Base-by-base conservation (phyloP, 2,113 vertebrate species). In the Butorides virescens region DNA sequence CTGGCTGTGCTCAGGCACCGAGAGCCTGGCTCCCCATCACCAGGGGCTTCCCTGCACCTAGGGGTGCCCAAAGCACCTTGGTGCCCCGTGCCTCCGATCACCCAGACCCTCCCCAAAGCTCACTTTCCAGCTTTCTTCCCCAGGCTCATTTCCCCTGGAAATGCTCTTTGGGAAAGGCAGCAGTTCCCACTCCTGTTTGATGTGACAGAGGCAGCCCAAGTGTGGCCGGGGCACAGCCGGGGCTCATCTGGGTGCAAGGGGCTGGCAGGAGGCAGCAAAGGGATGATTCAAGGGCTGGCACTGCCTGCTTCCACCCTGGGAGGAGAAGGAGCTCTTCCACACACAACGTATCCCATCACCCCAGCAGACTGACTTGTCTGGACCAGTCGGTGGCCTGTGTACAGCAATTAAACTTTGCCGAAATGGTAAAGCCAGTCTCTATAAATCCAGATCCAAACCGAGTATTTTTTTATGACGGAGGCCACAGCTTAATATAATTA, bases 401-500 rank as follows among this genome's bases (percentile, higher is more conserved):
- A 72, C 80, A 77, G 93, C 98, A 98, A 97, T 98, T 98, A 98
- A 94, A 95, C 76, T 91, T 85, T n/a, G 8, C 90, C 85, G 10
- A 91, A 94, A 97, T 68, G 53, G 95, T 92, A 94, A 88, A 97
- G 86, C 68, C 79, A 47, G 86, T 94, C 96, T 76, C 94, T 71
- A 76, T 77, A 97, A 93, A 91, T 79, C 59, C 79, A 58, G 63
- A 94, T 96, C 95, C 95, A 97, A 95, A 94, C 47, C 4, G 10
- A 97, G 92, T 91, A 70, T 89, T 97, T 97, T 97, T 95, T 94
- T 95, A 97, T 97, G 96, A 95, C 13, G 44, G 90, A 98, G 97
- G 91, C 94, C 97, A 96, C 88, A 82, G 95, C 97, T 97, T 95
- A 96, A 96, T 89, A 95, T 98, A 98, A 98, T 98, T 98, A 98